Evolutionary conservation across 2,113 vertebrate species (phyloP), one percentile per base, ranked within the genome.

Genomic region (Heloderma charlesbogerti): DNA sequence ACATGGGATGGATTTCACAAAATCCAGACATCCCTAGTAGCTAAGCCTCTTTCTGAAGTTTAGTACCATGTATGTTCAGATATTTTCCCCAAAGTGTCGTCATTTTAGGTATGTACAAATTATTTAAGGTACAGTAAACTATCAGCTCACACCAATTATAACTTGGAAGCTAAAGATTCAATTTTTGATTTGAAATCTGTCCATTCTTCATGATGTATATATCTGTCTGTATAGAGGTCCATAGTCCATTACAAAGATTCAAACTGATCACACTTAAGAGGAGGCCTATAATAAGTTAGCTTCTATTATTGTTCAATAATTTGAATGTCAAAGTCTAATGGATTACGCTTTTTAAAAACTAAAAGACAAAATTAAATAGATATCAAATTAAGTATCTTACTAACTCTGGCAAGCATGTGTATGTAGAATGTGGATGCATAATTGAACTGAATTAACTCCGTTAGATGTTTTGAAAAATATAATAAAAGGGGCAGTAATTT

Each of bases 351-450:
- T 72, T 75, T 85, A 31, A 85, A 57, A 94, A 37, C 71, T 31
- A 84, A 85, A 43, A 22, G 45, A 2, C 45, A 40, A 88, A 90
- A 77, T 72, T 94, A 84, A 91, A 87, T 51, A 90, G 89, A 78
- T 31, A 82, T 89, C 84, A 72, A 43, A 91, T 27, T n/a, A 94
- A 20, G 2, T 69, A 2, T 87, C n/a, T 88, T 94, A 95, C 94
- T 96, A 96, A 96, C 93, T 92, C 4, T 82, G 94, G 93, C 85
- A 94, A 95, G 88, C 20, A 91, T 92, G 92, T 95, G 92, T 48
- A 0, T 89, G 57, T 88, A 43, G 57, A 93, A 84, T 48, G 6
- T 88, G 90, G 29, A 88, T 86, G 91, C 63, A 4, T 94, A 93
- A 88, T 89, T 18, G 0, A 60, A 77, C 43, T 86, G 81, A n/a